Evolutionary conservation across 2,797 vertebrate species (phyloP).

Genomic region (Silurus lanzhouensis): DNA sequence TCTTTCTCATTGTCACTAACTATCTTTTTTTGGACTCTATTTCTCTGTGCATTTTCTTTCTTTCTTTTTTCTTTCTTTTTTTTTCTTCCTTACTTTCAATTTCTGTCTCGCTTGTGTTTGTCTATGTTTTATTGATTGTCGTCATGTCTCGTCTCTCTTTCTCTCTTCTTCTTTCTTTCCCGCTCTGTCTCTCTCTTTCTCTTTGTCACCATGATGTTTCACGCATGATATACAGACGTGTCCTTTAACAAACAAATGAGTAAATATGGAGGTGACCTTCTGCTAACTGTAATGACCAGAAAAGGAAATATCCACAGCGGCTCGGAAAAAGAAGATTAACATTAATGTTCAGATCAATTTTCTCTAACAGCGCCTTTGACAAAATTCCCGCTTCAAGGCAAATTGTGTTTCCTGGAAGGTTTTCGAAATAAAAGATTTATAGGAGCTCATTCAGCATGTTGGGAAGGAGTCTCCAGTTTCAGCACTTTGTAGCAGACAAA

Average conservation of each 20-base stretch:
- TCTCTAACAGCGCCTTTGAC: background rate
- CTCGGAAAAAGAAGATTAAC: background rate
- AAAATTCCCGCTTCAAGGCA: background rate
- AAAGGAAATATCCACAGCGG: background rate
- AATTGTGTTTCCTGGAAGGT: background rate
- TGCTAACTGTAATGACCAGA: background rate
- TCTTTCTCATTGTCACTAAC: too few species aligned
- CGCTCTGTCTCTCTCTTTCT: too few species aligned
- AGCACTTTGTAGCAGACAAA: background rate
- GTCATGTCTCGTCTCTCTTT: too few species aligned
- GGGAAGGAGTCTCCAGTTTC: background rate
- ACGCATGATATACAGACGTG: background rate
- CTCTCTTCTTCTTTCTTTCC: too few species aligned
- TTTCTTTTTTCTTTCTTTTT: too few species aligned
- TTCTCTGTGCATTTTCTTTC: too few species aligned
- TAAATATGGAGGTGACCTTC: background rate
- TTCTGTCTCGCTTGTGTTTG: too few species aligned
- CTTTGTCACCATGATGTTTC: background rate
- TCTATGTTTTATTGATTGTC: too few species aligned
- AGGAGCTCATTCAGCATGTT: background rate
- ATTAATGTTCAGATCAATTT: background rate
- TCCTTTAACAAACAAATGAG: background rate
- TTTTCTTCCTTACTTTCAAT: too few species aligned
- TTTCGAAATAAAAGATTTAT: background rate
- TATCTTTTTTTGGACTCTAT: too few species aligned